These are phyloP conservation scores for Troides oblongomaculatus DNA, from an alignment of 2,888 invertebrate species.

Conservation along the genomic window DNA sequence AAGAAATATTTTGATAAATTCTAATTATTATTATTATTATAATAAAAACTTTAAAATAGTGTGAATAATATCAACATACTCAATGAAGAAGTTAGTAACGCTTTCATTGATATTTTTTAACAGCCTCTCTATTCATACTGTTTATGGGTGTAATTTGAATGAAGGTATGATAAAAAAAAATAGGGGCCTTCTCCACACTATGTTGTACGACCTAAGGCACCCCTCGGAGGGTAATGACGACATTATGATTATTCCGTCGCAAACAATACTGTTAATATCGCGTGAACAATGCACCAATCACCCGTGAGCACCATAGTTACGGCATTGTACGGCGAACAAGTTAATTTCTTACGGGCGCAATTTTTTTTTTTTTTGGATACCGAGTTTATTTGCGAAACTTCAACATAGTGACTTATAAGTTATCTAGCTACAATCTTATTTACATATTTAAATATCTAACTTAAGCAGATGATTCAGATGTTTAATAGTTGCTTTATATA, in stretches of 20 bases:
- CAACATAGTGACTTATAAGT: too few relatives aligned
- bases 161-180: conserved; percentile 20
- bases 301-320: conserved; percentile 41
- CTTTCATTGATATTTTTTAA: neutral
- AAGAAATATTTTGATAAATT: too few relatives aligned
- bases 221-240: conserved; percentile 57
- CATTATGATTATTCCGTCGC: conserved; percentile 69
- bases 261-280: conserved; percentile 76
- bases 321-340: conserved; percentile 6
- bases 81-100: neutral
- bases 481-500: too few relatives aligned
- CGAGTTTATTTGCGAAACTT: neutral
- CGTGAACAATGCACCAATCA: conserved; percentile 75
- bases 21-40: too few relatives aligned
- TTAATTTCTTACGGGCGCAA: conserved; percentile 18
- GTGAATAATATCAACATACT: neutral
- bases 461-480: too few relatives aligned
- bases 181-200: conserved; percentile 42
- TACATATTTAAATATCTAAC: too few relatives aligned
- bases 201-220: conserved; percentile 35
- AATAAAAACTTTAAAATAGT: too few relatives aligned
- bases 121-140: neutral
- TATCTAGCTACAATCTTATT: too few relatives aligned
- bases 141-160: neutral
- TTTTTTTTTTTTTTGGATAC: neutral